Percentiles rank a stretch among this genome's conserved stretches.
These are phyloP conservation scores for Argyrosomus regius DNA, from an alignment of 2,797 vertebrate species.

Conservation along the genomic window DNA sequence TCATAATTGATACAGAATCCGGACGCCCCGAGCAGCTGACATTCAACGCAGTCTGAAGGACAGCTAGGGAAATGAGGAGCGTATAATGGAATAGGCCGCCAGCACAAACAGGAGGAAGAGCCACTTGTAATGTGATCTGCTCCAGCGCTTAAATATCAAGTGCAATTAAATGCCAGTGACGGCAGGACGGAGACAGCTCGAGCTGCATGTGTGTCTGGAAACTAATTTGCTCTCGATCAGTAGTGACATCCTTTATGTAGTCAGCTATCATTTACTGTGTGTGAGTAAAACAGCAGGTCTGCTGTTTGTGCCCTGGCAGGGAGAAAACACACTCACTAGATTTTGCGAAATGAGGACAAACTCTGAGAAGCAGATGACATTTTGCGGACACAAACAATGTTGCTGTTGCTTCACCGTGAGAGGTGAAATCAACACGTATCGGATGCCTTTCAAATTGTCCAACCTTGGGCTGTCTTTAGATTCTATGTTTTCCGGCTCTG, in stretches of 20 bases:
- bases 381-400: slow-evolving; percentile 14
- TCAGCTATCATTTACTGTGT: slow-evolving; percentile 47
- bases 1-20: slow-evolving; percentile 88
- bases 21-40: slow-evolving; percentile 83
- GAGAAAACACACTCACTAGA: slow-evolving; percentile 6
- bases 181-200: slow-evolving; percentile 26
- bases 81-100: slow-evolving; percentile 73
- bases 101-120: slow-evolving; percentile 75
- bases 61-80: slow-evolving; percentile 75
- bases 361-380: slow-evolving; percentile 22
- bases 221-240: slow-evolving; percentile 54
- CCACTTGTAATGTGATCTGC: slow-evolving; percentile 78
- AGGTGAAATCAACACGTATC: slow-evolving; percentile 12
- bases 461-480: slow-evolving; percentile 27
- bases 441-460: not conserved
- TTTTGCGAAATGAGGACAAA: slow-evolving; percentile 37
- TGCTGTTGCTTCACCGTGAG: not conserved
- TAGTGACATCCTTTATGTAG: slow-evolving; percentile 47
- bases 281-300: slow-evolving; percentile 28
- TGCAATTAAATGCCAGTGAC: slow-evolving; percentile 79
- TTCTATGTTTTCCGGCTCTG: not conserved
- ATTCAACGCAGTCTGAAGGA: slow-evolving; percentile 88
- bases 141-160: slow-evolving; percentile 78
- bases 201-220: slow-evolving; percentile 54
- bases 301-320: not conserved